Conservation (phyloP, 2,113 vertebrate species). For the Laticauda colubrina region DNA sequence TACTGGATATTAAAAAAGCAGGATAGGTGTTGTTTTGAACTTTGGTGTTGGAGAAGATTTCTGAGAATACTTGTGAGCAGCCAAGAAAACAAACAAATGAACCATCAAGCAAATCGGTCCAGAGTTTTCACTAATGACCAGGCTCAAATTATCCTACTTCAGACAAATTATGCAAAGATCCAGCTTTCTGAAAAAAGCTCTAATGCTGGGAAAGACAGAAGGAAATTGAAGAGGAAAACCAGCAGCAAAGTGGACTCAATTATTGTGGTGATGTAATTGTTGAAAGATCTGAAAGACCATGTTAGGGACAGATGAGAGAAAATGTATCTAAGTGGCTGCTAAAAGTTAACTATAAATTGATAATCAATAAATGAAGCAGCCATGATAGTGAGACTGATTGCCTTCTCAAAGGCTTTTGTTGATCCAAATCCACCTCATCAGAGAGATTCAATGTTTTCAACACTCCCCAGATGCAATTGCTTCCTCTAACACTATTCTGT, state of each 20-base stretch:
- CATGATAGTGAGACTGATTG: background rate
- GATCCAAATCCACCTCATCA: conserved; percentile 5
- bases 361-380: background rate
- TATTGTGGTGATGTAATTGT: background rate
- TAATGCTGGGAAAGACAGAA: background rate
- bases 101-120: background rate
- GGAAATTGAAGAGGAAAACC: background rate
- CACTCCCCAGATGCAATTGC: conserved; percentile 15
- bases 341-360: background rate
- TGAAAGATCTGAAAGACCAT: background rate
- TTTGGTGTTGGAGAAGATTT: background rate
- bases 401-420: background rate
- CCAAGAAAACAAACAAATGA: background rate
- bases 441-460: conserved; percentile 13
- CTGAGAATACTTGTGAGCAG: background rate
- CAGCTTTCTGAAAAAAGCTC: background rate
- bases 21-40: background rate
- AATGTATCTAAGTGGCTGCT: background rate
- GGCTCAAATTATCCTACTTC: background rate
- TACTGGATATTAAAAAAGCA: background rate
- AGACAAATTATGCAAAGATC: background rate
- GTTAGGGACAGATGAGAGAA: background rate
- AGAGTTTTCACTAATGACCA: background rate
- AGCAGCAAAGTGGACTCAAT: background rate
- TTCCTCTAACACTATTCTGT: conserved; percentile 16